Evolutionary conservation across 2,888 invertebrate species (phyloP).

Genomic region (Melanostoma mellinum): DNA sequence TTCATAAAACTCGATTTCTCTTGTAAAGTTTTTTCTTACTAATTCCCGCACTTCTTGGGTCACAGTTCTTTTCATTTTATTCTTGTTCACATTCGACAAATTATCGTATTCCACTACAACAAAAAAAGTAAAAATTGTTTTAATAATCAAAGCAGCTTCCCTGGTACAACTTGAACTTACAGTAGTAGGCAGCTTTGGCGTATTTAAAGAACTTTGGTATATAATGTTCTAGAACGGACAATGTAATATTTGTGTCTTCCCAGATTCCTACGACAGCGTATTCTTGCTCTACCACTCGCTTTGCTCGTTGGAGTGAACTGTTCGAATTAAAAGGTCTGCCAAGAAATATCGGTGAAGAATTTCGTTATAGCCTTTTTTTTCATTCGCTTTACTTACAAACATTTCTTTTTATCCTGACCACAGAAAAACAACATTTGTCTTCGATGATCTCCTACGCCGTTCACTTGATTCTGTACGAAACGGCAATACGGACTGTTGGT

Average conservation of each 20-base stretch:
- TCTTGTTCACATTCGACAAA: constrained; percentile 85
- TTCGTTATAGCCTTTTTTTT: neutral
- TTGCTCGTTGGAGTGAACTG: constrained; percentile 91
- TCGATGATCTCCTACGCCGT: constrained; percentile 92
- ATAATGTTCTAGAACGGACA: constrained; percentile 91
- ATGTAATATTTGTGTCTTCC: constrained; percentile 92
- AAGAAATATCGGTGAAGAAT: constrained; percentile 2
- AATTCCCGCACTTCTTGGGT: constrained; percentile 92
- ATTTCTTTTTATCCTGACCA: constrained; percentile 90
- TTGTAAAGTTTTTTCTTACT: constrained; percentile 91
- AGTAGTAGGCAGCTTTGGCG: constrained; percentile 89
- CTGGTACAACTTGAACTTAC: constrained; percentile 82
- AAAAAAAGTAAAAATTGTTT: no score
- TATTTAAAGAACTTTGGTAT: constrained; percentile 92
- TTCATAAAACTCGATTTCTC: constrained; percentile 95
- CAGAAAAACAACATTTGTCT: constrained; percentile 94
- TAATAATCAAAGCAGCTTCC: no score
- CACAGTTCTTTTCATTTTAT: constrained; percentile 83
- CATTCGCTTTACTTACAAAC: constrained; percentile 86
- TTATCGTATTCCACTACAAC: constrained; percentile 79
- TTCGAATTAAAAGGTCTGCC: constrained; percentile 92
- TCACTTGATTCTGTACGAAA: constrained; percentile 89
- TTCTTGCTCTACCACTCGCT: constrained; percentile 91
- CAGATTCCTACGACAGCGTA: constrained; percentile 95
- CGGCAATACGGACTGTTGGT: constrained; percentile 90